Evolutionary conservation across 2,113 vertebrate genomes (phyloP), one percentile per base, ranked within the genome.

Genomic region (Tragulus kanchil): DNA sequence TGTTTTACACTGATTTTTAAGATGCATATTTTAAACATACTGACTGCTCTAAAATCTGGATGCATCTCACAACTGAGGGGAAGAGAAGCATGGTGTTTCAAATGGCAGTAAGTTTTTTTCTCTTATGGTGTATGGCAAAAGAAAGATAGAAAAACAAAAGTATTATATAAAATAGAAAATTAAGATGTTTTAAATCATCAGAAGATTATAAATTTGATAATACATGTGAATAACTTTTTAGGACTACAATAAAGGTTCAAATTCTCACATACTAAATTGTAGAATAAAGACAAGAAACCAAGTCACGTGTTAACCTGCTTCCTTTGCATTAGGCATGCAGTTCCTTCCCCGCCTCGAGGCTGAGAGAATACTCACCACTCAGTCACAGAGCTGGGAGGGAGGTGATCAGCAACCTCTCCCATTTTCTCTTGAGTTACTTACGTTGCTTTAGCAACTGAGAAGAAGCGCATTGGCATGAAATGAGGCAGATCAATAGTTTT

Each of bases 291-390:
- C 26, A 67, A 81, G 23, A 58, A 96, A 79, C 25, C 58, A 61
- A 85, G 62, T 73, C 50, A 50, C 2, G 54, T 36, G 12, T 73
- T 52, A 71, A n/a, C 64, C 59, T 25, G 16, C 19, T 85, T 8
- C 8, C 31, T 64, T 75, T 71, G 81, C 52, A 85, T 96, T 79
- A 79, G 21, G 48, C 92, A 90, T 45, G 31, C 62, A 93, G 54
- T n/a, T n/a, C 6, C 73, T 77, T 62, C 94, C 54, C 69, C 96
- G 85, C 79, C 94, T 94, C 45, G 71, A 89, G 92, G 90, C 75
- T 64, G 42, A 90, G 31, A 56, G 17, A 12, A 77, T 71, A 73
- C 9, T 86, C 6, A 11, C 23, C 59, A 48, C 25, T 16, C 59
- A 4, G 65, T 11, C 48, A 71, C 19, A 59, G 31, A 73, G 16